A percentile compares a stretch with the other conserved stretches of the same genome.
Conservation (phyloP, 2,888 invertebrate species). For the Glyphotaelius pellucidus region DNA sequence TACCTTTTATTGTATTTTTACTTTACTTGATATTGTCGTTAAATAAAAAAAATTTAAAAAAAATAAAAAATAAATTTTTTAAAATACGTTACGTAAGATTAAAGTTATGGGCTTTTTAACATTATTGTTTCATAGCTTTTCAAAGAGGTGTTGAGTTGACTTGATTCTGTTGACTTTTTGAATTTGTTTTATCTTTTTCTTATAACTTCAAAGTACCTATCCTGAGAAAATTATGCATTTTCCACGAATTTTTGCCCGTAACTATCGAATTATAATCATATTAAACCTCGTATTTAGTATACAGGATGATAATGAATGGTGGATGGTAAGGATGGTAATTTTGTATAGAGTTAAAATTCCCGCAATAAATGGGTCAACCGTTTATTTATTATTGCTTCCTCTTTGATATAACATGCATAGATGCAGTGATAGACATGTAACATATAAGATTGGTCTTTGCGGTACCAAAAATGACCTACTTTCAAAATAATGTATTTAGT, state of each 20-base stretch:
- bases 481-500: not conserved
- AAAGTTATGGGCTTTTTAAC: too few relatives aligned
- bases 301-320: too few relatives aligned
- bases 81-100: too few relatives aligned
- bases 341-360: not conserved
- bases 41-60: too few relatives aligned
- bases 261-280: not conserved
- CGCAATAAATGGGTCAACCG: not conserved
- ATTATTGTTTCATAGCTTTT: too few relatives aligned
- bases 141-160: too few relatives aligned
- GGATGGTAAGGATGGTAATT: too few relatives aligned
- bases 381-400: not conserved
- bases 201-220: not conserved
- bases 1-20: too few relatives aligned
- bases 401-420: not conserved
- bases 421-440: not conserved
- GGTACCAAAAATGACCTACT: not conserved
- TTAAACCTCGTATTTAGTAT: not conserved
- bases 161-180: too few relatives aligned
- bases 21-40: too few relatives aligned
- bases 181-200: not conserved
- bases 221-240: too few relatives aligned
- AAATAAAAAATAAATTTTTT: too few relatives aligned
- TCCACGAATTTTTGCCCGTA: not conserved
- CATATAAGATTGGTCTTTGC: not conserved